Percentiles rank a stretch among this genome's conserved stretches.
Conservation (phyloP, 2,888 invertebrate species). For the Neria commutata region DNA sequence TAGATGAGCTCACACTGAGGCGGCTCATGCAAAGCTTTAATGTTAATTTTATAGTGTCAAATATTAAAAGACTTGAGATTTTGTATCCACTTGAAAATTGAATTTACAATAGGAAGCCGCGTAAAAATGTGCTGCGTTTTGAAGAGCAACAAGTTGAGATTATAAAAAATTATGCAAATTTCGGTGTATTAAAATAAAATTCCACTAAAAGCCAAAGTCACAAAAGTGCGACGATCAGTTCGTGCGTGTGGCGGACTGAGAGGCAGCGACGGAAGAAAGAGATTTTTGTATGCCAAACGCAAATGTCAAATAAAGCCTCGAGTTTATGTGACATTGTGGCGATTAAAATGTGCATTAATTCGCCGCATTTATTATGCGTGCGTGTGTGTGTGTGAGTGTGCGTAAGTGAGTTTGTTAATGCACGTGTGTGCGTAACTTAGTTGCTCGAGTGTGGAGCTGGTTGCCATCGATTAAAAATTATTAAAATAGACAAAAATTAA, state of each 20-base stretch:
- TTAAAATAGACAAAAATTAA: too few relatives aligned
- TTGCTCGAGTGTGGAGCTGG: too few relatives aligned
- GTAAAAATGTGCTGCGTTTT: too few relatives aligned
- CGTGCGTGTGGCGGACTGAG: background rate
- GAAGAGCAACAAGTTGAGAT: background rate
- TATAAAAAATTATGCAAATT: background rate
- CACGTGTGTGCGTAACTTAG: too few relatives aligned
- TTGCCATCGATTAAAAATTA: too few relatives aligned
- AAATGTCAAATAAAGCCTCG: constrained; percentile 50
- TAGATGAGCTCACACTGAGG: background rate
- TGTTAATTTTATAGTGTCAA: background rate
- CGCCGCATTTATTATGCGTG: too few relatives aligned
- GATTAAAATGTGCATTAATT: too few relatives aligned
- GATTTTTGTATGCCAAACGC: constrained; percentile 42
- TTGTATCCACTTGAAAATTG: constrained; percentile 7
- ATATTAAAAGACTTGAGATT: too few relatives aligned
- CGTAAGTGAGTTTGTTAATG: too few relatives aligned
- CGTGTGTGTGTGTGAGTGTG: too few relatives aligned
- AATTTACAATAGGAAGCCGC: background rate
- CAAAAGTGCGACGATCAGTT: constrained; percentile 7
- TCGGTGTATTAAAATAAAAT: background rate
- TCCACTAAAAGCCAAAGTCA: constrained; percentile 7
- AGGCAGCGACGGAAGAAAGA: background rate
- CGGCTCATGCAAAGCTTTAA: background rate
- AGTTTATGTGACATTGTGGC: constrained; percentile 51